These are phyloP conservation scores for Struthio camelus DNA, from an alignment of 2,113 vertebrate genomes.

Conservation along the genomic window DNA sequence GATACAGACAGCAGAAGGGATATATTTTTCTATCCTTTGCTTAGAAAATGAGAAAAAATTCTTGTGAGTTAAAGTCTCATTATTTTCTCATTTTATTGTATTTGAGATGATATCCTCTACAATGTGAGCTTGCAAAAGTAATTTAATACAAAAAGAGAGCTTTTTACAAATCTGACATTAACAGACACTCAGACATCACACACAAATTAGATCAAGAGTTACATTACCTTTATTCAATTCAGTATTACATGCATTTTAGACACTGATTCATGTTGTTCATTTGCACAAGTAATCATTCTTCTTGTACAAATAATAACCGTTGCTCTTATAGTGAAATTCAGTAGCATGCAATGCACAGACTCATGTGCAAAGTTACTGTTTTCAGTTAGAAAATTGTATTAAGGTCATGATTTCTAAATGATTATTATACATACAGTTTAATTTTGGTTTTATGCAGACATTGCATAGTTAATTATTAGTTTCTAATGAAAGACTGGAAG, in stretches of 20 bases:
- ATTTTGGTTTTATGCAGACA: constrained; percentile 77
- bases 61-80: not conserved
- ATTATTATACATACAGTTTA: constrained; percentile 47
- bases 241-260: constrained; percentile 63
- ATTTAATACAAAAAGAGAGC: not conserved
- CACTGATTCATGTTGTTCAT: not conserved
- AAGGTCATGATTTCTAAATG: constrained; percentile 65
- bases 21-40: not conserved
- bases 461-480: constrained; percentile 77
- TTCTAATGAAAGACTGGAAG: constrained; percentile 60
- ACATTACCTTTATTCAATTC: constrained; percentile 47
- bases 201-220: constrained; percentile 13
- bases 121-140: not conserved
- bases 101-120: not conserved
- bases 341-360: constrained; percentile 65
- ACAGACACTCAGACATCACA: not conserved
- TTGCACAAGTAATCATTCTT: not conserved
- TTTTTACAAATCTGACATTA: not conserved
- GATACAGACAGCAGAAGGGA: not conserved
- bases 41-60: not conserved
- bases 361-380: constrained; percentile 15
- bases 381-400: constrained; percentile 56
- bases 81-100: not conserved
- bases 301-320: not conserved
- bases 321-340: constrained; percentile 45